These are phyloP conservation scores for Sycophaga agraensis DNA, from an alignment of 1,140 invertebrate genomes.

Conservation along the genomic window DNA sequence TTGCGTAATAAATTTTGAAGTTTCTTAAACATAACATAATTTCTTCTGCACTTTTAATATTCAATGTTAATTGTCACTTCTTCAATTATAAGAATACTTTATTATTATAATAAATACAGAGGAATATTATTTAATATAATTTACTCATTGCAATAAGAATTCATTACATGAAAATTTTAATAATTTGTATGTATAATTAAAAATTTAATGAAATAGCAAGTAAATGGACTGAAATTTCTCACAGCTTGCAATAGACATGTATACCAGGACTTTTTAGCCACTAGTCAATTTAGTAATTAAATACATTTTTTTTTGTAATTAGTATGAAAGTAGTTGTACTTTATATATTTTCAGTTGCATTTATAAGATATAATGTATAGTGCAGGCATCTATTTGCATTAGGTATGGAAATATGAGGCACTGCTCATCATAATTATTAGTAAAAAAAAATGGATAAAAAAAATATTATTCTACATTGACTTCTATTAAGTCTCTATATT, in stretches of 20 bases:
- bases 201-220: constrained; percentile 30
- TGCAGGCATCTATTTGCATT: constrained; percentile 33
- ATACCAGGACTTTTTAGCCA: constrained; percentile 36
- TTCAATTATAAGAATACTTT: constrained; percentile 32
- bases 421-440: constrained; percentile 35
- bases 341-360: constrained; percentile 40
- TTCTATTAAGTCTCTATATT: constrained; percentile 29
- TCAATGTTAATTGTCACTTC: constrained; percentile 10
- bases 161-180: constrained; percentile 17
- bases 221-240: constrained; percentile 40
- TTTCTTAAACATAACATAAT: constrained; percentile 34
- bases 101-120: constrained; percentile 35
- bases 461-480: constrained; percentile 30
- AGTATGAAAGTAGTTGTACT: constrained; percentile 51
- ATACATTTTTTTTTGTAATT: constrained; percentile 42
- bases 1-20: constrained; percentile 35
- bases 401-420: constrained; percentile 38
- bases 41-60: not conserved
- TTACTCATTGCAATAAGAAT: constrained; percentile 33
- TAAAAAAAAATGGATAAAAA: constrained; percentile 31
- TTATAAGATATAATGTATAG: constrained; percentile 38
- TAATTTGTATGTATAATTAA: not conserved
- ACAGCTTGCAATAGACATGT: constrained; percentile 40
- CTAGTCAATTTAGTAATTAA: constrained; percentile 40
- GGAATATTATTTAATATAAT: constrained; percentile 33